Evolutionary conservation across 2,797 vertebrate genomes (phyloP), one percentile per base, ranked within the genome.

Genomic region (Nothura maculosa): DNA sequence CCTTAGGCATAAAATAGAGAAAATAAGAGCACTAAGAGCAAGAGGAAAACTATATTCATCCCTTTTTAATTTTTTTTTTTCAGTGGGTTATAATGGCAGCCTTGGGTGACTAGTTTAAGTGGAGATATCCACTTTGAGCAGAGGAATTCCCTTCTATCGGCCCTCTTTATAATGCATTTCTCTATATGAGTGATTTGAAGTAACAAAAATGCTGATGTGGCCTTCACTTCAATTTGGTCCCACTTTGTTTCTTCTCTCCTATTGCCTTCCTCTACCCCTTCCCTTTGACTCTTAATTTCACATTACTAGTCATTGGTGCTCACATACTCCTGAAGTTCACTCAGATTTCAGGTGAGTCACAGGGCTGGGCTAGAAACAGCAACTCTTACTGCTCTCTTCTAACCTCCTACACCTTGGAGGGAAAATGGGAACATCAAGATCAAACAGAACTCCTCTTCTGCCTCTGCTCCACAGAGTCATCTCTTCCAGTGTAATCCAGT

Each of bases 281-380:
- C 52, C 52, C 52, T 54, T 18, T 54, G 16, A 54, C 17, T 54
- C 52, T 30, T 28, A 28, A 30, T 36, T 92, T 61, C 34, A 4
- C 18, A 25, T 81, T 34, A 43, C 5, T 85, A 61, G 32, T 2
- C 32, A 57, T 47, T 0, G 0, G 12, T 63, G 30, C 3, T 36
- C 13, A 12, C 50, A 69, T 12, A 10, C 27, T 75, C 9, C 32
- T 72, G 54, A 87, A 92, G 30, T 5, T 79, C 66, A 55, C 3
- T 42, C 40, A 45, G 4, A 34, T 78, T 79, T 90, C 54, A 48
- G 12, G 14, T 32, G 17, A 70, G 34, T 90, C 42, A 18, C 66
- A 42, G 66, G 32, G 3, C 36, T 79, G 34, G 21, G 12, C 18
- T 84, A 47, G 43, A 52, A 79, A 32, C 25, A 70, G 25, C 43